Conservation (phyloP, 2,113 vertebrate genomes). For the Carlito syrichta region DNA sequence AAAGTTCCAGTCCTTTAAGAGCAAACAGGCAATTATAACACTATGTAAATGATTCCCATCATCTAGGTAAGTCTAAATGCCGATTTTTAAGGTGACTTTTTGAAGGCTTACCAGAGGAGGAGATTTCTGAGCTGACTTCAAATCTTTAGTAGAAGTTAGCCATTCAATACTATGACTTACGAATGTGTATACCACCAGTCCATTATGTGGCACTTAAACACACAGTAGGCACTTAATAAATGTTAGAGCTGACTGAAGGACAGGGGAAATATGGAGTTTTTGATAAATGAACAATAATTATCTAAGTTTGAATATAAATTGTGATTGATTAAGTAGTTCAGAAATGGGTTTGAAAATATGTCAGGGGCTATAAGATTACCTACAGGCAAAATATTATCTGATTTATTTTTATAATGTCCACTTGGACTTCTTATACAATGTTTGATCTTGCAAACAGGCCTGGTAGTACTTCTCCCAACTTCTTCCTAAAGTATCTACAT, state of each 20-base stretch:
- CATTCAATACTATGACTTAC: not conserved
- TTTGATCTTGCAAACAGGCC: not conserved
- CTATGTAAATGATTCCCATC: not conserved
- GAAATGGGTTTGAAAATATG: not conserved
- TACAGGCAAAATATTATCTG: not conserved
- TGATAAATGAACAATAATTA: not conserved
- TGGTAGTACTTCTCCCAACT: not conserved
- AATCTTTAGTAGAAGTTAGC: not conserved
- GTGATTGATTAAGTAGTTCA: not conserved
- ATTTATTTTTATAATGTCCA: not conserved
- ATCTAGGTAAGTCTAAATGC: not conserved
- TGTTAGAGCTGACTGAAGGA: not conserved
- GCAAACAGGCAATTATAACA: too few relatives aligned
- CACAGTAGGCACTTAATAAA: not conserved
- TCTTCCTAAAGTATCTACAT: not conserved
- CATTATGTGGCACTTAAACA: not conserved
- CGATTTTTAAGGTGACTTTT: not conserved
- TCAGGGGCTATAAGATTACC: not conserved
- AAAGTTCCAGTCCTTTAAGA: not conserved
- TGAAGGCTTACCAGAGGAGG: not conserved
- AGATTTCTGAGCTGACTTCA: not conserved
- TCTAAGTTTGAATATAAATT: not conserved
- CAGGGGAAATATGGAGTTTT: not conserved
- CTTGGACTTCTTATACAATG: not conserved
- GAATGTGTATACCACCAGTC: not conserved